Evolutionary conservation across 1,140 invertebrate species (phyloP), one percentile per base, ranked within the genome.

Genomic region (Orchestia grillus): DNA sequence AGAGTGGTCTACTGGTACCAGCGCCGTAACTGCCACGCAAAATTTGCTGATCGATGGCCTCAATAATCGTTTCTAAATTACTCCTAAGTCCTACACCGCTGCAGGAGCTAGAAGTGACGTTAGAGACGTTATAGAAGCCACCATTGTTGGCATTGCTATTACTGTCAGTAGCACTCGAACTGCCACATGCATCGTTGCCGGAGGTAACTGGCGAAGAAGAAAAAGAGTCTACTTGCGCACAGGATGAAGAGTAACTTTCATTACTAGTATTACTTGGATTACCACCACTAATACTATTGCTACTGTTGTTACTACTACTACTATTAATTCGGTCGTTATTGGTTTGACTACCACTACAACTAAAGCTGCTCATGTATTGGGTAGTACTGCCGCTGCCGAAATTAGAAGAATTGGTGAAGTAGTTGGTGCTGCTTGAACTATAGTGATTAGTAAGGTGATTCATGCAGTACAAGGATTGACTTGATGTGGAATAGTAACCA

Each of bases 61-160:
- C 92, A 28, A 94, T 94, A 45, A 94, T 94, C 92, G 92, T 94
- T n/a, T 94, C 92, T 28, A 45, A 94, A 47, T 94, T 94, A 94
- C 92, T 94, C 44, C 92, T 42, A 47, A 45, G 92, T n/a, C 92
- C 92, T 16, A 94, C 92, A 45, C 43, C 11, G 4, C 92, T 44
- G 92, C 92, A 45, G 92, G 92, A 94, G 19, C 44, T 47, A 40
- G 43, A n/a, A 94, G 92, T 94, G 92, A 94, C 92, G 92, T 94
- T 47, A 94, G 43, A 45, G 28, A 44, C 92, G 92, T 45, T 47
- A 94, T 19, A 94, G 11, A 94, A 94, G 44, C 92, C 92, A 94
- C 44, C 44, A 44, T 44, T 94, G 92, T 44, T 94, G 1, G 36
- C 15, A n/a, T 45, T 47, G 44, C 43, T n/a, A 47, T 6, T 94